phyloP scores from a whole-genome alignment of 2,113 vertebrate species.

The Stegostoma tigrinum region DNA sequence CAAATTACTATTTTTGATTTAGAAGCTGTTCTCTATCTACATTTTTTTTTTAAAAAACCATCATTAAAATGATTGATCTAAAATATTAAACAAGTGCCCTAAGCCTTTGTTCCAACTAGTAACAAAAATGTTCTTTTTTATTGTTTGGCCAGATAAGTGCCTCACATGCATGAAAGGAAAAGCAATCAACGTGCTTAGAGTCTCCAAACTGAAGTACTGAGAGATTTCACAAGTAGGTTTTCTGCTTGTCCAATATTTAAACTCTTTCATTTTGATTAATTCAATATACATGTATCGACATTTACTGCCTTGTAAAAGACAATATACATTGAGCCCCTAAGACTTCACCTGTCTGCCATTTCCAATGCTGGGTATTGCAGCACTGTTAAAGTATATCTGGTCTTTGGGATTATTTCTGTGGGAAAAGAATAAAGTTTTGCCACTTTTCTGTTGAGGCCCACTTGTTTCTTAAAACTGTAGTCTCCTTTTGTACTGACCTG shows the following conservation, averaged over 20 bases:
- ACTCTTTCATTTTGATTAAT: not conserved
- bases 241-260: not conserved
- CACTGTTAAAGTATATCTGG: not conserved
- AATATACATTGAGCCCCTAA: not conserved
- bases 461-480: not conserved
- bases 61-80: not conserved
- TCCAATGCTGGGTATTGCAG: not conserved
- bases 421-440: not conserved
- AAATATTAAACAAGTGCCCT: not conserved
- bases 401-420: not conserved
- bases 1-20: not conserved
- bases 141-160: not conserved
- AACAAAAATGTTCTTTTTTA: not conserved
- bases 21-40: no score
- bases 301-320: not conserved
- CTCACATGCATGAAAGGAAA: not conserved
- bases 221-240: not conserved
- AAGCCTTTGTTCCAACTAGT: not conserved
- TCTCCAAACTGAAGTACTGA: not conserved
- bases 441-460: not conserved
- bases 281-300: not conserved
- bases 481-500: not conserved
- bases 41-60: not conserved
- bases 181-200: not conserved
- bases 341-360: not conserved